phyloP scores from a whole-genome alignment of 1,140 invertebrate species.

The Diorhabda elongata region DNA sequence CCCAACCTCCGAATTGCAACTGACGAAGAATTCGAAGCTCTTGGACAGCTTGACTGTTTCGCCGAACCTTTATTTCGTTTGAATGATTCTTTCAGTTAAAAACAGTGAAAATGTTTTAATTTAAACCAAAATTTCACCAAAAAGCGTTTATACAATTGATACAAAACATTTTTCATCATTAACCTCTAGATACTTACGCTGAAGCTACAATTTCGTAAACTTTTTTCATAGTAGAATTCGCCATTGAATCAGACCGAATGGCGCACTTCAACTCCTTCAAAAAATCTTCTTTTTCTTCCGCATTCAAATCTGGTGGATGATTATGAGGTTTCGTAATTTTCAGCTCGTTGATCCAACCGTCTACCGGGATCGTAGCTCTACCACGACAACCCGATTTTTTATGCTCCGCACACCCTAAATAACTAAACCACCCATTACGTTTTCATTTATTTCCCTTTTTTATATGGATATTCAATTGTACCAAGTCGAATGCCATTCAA shows the following conservation, averaged over 20 bases:
- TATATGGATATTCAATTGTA: too few relatives aligned
- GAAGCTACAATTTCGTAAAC: conserved; percentile 38
- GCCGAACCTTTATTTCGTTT: too few relatives aligned
- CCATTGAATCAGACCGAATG: conserved; percentile 25
- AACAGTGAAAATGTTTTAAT: too few relatives aligned
- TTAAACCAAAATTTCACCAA: too few relatives aligned
- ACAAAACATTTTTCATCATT: too few relatives aligned
- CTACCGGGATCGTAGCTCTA: conserved; percentile 34
- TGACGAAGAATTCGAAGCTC: too few relatives aligned
- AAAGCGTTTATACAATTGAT: too few relatives aligned
- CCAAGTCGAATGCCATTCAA: too few relatives aligned
- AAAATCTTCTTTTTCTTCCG: conserved; percentile 33
- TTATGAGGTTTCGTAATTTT: conserved; percentile 36
- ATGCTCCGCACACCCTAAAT: conserved; percentile 35
- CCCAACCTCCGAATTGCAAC: too few relatives aligned
- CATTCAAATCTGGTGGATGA: conserved; percentile 36
- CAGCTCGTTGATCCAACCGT: conserved; percentile 25
- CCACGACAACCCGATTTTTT: conserved; percentile 34
- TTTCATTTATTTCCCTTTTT: too few relatives aligned
- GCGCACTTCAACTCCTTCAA: conserved; percentile 30
- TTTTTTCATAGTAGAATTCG: conserved; percentile 31
- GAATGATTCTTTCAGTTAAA: too few relatives aligned
- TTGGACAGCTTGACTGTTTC: too few relatives aligned
- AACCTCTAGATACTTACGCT: conserved; percentile 29
- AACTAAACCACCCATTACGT: conserved; percentile 20